phyloP scores from a whole-genome alignment of 2,113 vertebrate species.

The Zosterops japonicus region DNA sequence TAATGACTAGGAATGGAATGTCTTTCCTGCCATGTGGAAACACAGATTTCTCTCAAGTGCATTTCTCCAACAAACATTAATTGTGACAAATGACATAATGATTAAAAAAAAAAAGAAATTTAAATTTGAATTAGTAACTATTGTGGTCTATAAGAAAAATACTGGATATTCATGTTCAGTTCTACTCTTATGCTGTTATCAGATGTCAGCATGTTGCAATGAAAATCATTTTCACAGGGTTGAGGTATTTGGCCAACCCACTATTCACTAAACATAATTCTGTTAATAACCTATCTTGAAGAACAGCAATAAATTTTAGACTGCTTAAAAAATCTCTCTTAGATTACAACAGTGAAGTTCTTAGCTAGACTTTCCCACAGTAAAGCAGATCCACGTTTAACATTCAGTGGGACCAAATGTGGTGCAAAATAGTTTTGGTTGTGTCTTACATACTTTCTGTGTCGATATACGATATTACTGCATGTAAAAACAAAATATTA shows the following conservation, averaged over 20 bases:
- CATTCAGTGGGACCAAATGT: accelerated
- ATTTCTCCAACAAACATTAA: not conserved
- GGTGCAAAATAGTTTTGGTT: not conserved
- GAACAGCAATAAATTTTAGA: not conserved
- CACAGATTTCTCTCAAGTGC: not conserved
- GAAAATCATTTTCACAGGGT: not conserved
- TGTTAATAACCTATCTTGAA: not conserved
- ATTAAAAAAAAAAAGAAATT: not conserved
- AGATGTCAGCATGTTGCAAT: not conserved
- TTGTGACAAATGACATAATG: not conserved
- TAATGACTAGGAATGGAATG: not conserved
- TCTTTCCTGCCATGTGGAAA: not conserved
- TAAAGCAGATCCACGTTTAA: not conserved
- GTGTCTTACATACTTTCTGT: not conserved
- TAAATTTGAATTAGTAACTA: not conserved
- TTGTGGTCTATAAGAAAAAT: not conserved
- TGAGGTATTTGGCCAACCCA: not conserved
- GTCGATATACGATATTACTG: not conserved
- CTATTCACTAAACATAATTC: not conserved
- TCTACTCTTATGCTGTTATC: not conserved
- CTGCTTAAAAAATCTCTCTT: not conserved
- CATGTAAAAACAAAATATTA: not conserved
- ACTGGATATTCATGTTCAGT: accelerated
- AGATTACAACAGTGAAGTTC: not conserved
- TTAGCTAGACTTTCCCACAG: not conserved